Base-by-base conservation (phyloP, 2,113 vertebrate genomes). In the Neogale vison region DNA sequence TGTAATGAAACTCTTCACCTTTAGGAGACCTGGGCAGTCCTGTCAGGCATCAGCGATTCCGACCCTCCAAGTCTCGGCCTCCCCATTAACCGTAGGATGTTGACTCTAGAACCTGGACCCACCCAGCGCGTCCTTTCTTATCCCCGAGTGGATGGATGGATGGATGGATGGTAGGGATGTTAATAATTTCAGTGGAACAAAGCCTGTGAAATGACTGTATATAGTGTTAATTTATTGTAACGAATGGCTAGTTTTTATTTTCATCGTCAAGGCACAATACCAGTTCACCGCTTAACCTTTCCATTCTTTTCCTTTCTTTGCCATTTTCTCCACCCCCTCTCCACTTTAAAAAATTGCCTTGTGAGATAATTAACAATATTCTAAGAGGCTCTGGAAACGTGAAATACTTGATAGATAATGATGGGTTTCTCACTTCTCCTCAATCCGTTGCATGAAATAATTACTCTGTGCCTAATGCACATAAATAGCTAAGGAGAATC, bases 201-300 rank as follows among this genome's bases (percentile, higher is more conserved):
- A 99, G 98, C 98, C 98, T 99, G 98, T 99, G 98, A 99, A 98
- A 99, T 98, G 98, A 98, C 96, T 99, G 98, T 99, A 99, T 90
- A 99, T 99, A 99, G 96, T 98, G 98, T 98, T 98, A 98, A 98
- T 98, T 99, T 98, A 98, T 97, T 98, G 98, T 98, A 98, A 98
- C 86, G 95, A 82, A 95, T 95, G 95, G 55, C 57, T 98, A 97
- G 98, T 98, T 97, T 98, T 98, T 97, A 98, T 98, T 98, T 97
- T 95, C 87, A 91, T 96, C 95, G 98, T 99, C 98, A 98, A 99
- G 98, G 98, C 98, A 94, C 97, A 97, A 97, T 98, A 98, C 97
- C 98, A 98, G 97, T 98, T 98, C 97, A 97, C 92, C 92, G 98
- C 98, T 98, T 98, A 91, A 98, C 96, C 96, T 98, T 97, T 98